Evolutionary conservation across 2,113 vertebrate species (phyloP).

Genomic region (Mirounga angustirostris): DNA sequence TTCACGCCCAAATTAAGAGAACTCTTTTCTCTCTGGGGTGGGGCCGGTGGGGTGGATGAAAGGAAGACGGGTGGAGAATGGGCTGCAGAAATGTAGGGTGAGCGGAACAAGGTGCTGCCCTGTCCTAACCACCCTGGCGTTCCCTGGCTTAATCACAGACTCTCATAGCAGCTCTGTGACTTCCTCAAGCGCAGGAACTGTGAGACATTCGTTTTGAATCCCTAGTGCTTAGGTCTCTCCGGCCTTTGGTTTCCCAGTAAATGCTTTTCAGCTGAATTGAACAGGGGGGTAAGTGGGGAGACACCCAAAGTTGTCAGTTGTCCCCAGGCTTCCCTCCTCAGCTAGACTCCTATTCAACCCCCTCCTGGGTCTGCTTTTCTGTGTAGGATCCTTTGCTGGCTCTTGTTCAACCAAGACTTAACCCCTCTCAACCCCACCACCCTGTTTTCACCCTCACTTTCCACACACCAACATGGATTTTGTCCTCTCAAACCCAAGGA

Average conservation of each 20-base stretch:
- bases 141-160: background rate
- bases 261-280: background rate
- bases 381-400: background rate
- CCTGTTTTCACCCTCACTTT: background rate
- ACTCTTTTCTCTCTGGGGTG: background rate
- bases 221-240: background rate
- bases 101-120: background rate
- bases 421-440: too few species aligned
- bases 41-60: too few species aligned
- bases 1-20: background rate
- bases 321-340: background rate
- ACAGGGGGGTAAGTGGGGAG: too few species aligned
- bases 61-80: background rate
- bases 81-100: background rate
- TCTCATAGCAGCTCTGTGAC: background rate
- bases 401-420: background rate
- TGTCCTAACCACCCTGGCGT: background rate
- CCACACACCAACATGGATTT: background rate
- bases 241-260: background rate
- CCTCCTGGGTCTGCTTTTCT: background rate
- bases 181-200: background rate
- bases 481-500: background rate
- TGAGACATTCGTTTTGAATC: background rate
- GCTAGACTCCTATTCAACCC: background rate
- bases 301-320: background rate